Conservation (phyloP, 2,888 invertebrate species). For the Cataglyphis altisquamis region DNA sequence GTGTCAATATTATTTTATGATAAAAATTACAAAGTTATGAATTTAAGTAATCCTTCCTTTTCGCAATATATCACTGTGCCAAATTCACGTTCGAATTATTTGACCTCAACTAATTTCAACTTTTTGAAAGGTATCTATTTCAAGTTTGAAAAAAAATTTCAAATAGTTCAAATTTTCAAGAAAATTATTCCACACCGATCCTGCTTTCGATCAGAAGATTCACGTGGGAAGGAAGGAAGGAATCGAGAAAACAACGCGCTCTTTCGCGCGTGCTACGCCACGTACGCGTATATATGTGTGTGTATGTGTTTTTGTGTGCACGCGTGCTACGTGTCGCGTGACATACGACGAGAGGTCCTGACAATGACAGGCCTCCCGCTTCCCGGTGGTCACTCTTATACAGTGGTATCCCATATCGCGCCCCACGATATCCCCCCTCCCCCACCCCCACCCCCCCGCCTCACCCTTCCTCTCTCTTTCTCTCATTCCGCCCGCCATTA, state of each 20-base stretch:
- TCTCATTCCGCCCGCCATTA: slow-evolving; percentile 80
- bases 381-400: slow-evolving; percentile 85
- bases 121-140: background rate
- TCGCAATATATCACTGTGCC: too few relatives aligned
- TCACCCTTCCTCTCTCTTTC: slow-evolving; percentile 66
- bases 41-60: too few relatives aligned
- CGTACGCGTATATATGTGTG: background rate
- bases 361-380: slow-evolving; percentile 83
- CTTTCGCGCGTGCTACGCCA: background rate
- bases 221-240: background rate
- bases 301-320: slow-evolving; percentile 56
- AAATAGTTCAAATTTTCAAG: background rate
- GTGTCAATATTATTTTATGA: too few relatives aligned
- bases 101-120: background rate
- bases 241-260: slow-evolving; percentile 15
- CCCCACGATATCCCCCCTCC: slow-evolving; percentile 48
- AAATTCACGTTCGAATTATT: background rate
- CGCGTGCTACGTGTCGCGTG: slow-evolving; percentile 69
- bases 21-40: too few relatives aligned
- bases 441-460: slow-evolving; percentile 53
- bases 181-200: background rate
- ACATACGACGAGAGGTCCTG: slow-evolving; percentile 84
- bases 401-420: slow-evolving; percentile 80
- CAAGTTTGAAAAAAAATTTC: background rate
- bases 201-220: background rate